A percentile compares a stretch with the other conserved stretches of the same genome.
These are phyloP conservation scores for Glossophaga mutica DNA, from an alignment of 2,797 vertebrate genomes.

Conservation along the genomic window DNA sequence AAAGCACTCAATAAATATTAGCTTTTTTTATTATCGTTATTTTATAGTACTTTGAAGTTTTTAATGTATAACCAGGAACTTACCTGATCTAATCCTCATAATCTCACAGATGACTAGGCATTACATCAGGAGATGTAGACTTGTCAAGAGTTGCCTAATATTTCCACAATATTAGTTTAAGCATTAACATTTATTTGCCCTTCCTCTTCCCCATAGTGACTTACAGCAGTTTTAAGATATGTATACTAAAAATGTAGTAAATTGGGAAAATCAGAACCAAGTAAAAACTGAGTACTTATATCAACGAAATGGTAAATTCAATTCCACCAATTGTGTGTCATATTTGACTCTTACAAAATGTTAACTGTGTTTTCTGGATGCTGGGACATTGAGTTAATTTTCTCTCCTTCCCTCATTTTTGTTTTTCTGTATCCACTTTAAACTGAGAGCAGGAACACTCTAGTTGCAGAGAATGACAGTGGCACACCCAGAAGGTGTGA, in stretches of 20 bases:
- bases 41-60: not conserved
- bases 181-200: not conserved
- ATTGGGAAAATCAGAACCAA: not conserved
- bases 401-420: not conserved
- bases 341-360: not conserved
- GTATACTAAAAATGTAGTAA: not conserved
- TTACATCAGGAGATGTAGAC: not conserved
- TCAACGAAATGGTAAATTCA: not conserved
- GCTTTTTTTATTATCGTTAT: not conserved
- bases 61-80: not conserved
- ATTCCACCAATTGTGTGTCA: not conserved
- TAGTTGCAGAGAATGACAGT: not conserved
- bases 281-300: not conserved
- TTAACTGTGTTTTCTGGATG: not conserved
- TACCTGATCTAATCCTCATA: not conserved
- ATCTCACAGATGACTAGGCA: not conserved
- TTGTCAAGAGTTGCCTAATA: not conserved
- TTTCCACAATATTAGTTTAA: not conserved
- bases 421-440: not conserved
- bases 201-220: not conserved
- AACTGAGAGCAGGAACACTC: not conserved
- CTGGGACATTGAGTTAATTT: not conserved
- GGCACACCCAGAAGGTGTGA: not conserved
- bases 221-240: slow-evolving; percentile 1
- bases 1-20: not conserved